Percentiles rank a stretch among this genome's conserved stretches.
These are phyloP conservation scores for Zapus hudsonius DNA, from an alignment of 2,113 vertebrate genomes.

Conservation along the genomic window DNA sequence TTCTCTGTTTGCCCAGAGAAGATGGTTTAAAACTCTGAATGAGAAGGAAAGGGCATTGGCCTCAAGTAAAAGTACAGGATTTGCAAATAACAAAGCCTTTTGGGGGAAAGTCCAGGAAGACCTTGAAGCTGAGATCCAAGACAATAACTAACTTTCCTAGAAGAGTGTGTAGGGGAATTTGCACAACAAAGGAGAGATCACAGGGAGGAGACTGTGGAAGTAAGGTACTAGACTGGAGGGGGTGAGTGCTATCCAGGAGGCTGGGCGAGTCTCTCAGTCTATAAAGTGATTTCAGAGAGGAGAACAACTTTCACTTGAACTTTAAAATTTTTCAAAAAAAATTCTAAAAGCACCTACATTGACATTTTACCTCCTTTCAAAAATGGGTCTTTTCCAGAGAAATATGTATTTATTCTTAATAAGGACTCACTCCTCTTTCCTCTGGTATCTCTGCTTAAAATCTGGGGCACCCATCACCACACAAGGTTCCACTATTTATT, in stretches of 20 bases:
- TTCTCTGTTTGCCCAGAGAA: slow-evolving; percentile 72
- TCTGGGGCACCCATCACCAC: neutral
- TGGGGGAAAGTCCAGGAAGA: slow-evolving; percentile 59
- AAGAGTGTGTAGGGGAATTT: slow-evolving; percentile 53
- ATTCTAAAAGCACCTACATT: neutral
- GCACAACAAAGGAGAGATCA: slow-evolving; percentile 70
- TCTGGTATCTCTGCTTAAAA: neutral
- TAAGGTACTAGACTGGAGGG: neutral
- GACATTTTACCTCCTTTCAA: slow-evolving; percentile 51
- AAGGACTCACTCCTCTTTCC: neutral
- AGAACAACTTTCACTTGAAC: slow-evolving; percentile 1
- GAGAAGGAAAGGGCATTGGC: slow-evolving; percentile 78
- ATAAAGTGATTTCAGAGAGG: slow-evolving; percentile 42
- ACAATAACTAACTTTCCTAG: slow-evolving; percentile 70
- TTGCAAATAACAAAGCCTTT: slow-evolving; percentile 77
- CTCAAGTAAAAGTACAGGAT: slow-evolving; percentile 54
- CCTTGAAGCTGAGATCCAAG: slow-evolving; percentile 70
- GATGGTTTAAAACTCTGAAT: slow-evolving; percentile 74
- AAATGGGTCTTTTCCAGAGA: neutral
- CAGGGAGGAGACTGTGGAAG: slow-evolving; percentile 27
- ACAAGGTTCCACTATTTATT: neutral
- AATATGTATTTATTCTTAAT: slow-evolving; percentile 5
- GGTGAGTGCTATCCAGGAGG: slow-evolving; percentile 44
- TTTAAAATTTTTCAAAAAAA: slow-evolving; percentile 19
- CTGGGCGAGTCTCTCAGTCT: slow-evolving; percentile 1